Evolutionary conservation across 2,888 invertebrate species (phyloP).

Genomic region (Hypsopygia costalis): DNA sequence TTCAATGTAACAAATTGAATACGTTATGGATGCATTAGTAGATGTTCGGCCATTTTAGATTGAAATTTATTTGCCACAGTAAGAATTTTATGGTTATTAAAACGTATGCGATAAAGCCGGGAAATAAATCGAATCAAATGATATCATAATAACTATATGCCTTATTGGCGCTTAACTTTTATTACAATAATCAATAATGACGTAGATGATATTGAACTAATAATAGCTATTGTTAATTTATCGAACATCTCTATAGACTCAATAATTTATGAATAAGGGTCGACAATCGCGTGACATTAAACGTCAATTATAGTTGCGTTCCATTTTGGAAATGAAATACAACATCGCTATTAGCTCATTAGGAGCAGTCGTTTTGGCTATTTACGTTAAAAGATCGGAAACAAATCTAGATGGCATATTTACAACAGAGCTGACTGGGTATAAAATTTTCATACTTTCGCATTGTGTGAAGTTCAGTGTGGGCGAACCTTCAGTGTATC

Average conservation of each 20-base stretch:
- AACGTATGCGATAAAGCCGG: constrained; percentile 6
- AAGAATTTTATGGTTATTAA: constrained; percentile 16
- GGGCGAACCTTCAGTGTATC: constrained; percentile 29
- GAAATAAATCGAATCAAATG: constrained; percentile 6
- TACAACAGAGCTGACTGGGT: constrained; percentile 7
- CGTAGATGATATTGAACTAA: constrained; percentile 3
- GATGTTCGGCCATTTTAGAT: constrained; percentile 14
- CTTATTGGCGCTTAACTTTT: constrained; percentile 19
- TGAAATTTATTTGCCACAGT: constrained; percentile 15
- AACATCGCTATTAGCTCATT: constrained; percentile 27
- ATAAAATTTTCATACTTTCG: constrained; percentile 26
- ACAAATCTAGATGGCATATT: constrained; percentile 1
- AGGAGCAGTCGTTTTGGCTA: constrained; percentile 27
- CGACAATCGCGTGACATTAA: constrained; percentile 23
- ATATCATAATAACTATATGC: constrained; percentile 13
- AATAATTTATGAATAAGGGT: constrained; percentile 20
- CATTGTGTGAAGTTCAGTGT: constrained; percentile 24
- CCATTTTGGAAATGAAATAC: constrained; percentile 27
- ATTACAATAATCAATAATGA: constrained; percentile 11
- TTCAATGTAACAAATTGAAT: too few species aligned
- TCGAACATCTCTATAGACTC: constrained; percentile 13
- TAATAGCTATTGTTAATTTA: constrained; percentile 17
- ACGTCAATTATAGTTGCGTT: constrained; percentile 15
- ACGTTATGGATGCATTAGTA: constrained; percentile 3
- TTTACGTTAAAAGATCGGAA: constrained; percentile 10